Evolutionary conservation across 2,113 vertebrate species (phyloP), one percentile per base, ranked within the genome.

Genomic region (Phrynosoma blainvillii): DNA sequence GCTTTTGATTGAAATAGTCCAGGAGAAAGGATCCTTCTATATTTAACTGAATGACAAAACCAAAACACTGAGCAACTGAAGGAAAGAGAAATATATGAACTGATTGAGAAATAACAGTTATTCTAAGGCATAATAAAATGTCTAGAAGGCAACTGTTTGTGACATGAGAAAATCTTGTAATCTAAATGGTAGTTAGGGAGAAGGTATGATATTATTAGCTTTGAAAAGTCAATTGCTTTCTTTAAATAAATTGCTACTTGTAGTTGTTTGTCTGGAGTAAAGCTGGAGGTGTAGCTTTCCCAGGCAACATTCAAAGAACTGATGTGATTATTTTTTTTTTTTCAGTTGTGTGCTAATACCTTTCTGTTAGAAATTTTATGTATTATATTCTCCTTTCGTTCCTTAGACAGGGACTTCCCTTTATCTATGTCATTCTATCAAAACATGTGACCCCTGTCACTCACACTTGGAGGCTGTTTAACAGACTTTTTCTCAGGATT

Each of bases 1-100:
- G 4, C 3, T 75, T 93, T 92, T 93, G 30, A 93, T 25, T 84
- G 66, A 92, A 94, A 90, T 88, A 88, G 82, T 91, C 68, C 70
- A 88, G 25, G 59, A 94, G 11, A 89, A 30, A 11, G 86, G 25
- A 5, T 84, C 74, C 3, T 90, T 92, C 18, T 88, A 89, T 90
- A 92, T 88, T 93, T 90, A 94, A 87, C 25, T 32, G 18, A 92
- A 23, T 87, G 47, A 73, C 20, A 91, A 88, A 76, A 5, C 80
- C 18, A 87, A 89, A 42, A 71, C 25, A 20, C 36, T 21, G 88
- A 71, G n/a, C 88, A 76, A n/a, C 79, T 1, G 4, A 42, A 84
- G 82, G n/a, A 73, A 1, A 70, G 6, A 82, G 1, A 1, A 1
- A 54, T 18, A 27, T 0, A 90, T 82, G 9, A 85, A 68, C 76